Base-by-base conservation (phyloP, 2,888 invertebrate species). In the Cheilosia pagana region DNA sequence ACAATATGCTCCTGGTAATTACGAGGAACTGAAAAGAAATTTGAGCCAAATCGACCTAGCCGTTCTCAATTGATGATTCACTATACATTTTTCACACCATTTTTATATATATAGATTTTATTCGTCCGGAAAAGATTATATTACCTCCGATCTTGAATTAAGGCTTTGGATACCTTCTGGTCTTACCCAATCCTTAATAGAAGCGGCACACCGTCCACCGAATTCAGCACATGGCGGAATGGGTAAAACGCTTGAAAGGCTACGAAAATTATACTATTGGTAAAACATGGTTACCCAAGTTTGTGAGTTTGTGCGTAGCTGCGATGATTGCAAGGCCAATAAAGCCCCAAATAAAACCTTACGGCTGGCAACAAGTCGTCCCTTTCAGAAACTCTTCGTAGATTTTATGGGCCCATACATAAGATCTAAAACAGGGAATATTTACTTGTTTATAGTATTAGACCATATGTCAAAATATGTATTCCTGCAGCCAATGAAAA, bases 381-480 rank as follows among this genome's bases (percentile, higher is more conserved):
- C 79, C 0, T 35, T 63, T 48, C 43, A 87, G 52, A 39, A 76
- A 45, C 4, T 85, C 0, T 86, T n/a, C n/a, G n/a, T n/a, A n/a
- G n/a, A 87, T 62, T 70, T 87, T 16, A 23, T 86, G 19, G 86
- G 87, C 0, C 83, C 83, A 16, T 87, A 59, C 25, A 23, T 59
- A 2, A 16, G 70, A 3, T 70, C 57, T 0, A 70, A 70, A 25
- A 35, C 35, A 8, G 70, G 70, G 7, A 59, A 70, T 19, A 19
- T 81, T 25, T 86, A 87, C 0, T 12, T 76, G 1, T 67, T 76
- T 60, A 23, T 82, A 6, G 76, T 87, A 1, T 5, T 87, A 2
- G 87, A 87, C 23, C 86, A 86, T 12, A 72, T 87, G 2, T 43
- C 86, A 0, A 81, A 87, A 74, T 87, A 78, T 50, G 55, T 67